Percentiles rank a stretch among this genome's conserved stretches.
Evolutionary conservation across 2,113 vertebrate species (phyloP).

Genomic region (Vireo altiloquus): DNA sequence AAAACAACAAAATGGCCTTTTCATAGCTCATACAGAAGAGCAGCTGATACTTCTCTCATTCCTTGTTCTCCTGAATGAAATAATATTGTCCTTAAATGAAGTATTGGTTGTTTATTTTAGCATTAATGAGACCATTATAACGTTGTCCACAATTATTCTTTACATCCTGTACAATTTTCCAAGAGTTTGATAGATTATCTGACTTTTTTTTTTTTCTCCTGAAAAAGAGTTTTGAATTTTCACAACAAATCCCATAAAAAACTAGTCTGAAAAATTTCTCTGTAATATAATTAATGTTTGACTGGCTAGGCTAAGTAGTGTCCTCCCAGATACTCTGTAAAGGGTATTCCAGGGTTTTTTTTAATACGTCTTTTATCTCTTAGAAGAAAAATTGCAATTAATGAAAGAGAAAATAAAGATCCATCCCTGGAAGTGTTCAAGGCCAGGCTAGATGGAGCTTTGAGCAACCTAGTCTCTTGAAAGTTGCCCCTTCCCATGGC

Average conservation of each 20-base stretch:
- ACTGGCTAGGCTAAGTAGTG: neutral
- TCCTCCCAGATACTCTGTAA: neutral
- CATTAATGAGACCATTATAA: neutral
- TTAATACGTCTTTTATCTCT: neutral
- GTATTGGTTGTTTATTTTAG: neutral
- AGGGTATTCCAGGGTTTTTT: neutral
- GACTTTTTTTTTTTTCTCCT: no score
- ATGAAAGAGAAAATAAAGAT: neutral
- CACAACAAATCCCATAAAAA: neutral
- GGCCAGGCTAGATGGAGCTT: neutral
- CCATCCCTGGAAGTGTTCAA: neutral
- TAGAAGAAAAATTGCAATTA: neutral
- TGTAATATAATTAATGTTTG: neutral
- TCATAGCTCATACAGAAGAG: neutral
- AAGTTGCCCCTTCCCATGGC: neutral
- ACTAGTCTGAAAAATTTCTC: neutral
- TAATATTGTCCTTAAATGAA: neutral
- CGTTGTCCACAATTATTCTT: neutral
- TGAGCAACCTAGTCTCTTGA: neutral
- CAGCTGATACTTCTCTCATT: neutral
- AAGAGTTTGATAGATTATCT: neutral
- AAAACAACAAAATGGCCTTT: neutral
- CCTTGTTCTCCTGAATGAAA: neutral
- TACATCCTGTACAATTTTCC: neutral
- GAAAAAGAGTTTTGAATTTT: neutral